Percentiles rank a stretch among this genome's conserved stretches.
Evolutionary conservation across 2,113 vertebrate species (phyloP).

Genomic region (Xyliphius kryptos): DNA sequence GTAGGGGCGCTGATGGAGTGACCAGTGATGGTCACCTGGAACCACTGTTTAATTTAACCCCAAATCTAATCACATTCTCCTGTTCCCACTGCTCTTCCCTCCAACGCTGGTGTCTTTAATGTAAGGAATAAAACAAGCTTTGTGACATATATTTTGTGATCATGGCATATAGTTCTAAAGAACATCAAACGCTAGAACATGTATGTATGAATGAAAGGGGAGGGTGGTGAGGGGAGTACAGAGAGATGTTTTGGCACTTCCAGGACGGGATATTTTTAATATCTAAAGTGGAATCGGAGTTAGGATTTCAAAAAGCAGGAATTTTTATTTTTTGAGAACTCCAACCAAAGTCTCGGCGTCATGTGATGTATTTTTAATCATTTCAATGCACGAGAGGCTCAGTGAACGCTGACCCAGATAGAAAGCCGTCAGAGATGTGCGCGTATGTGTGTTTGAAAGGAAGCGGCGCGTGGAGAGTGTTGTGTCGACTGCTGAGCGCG

Average conservation of each 20-base stretch:
- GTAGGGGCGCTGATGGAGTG: no score
- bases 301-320: background rate
- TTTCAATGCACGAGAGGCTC: constrained; percentile 50
- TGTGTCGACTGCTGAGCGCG: constrained; percentile 14
- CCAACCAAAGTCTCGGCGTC: background rate
- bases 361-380: constrained; percentile 42
- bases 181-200: background rate
- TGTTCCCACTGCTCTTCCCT: no score
- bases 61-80: no score
- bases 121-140: no score
- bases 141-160: constrained; percentile 47
- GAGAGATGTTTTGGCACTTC: background rate
- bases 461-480: background rate
- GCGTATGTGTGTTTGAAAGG: constrained; percentile 4
- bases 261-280: background rate
- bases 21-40: no score
- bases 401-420: constrained; percentile 54
- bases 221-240: background rate
- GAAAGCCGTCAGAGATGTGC: constrained; percentile 28
- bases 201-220: background rate
- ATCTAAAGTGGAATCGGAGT: background rate
- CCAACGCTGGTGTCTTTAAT: no score
- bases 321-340: background rate
- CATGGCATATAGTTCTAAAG: constrained; percentile 43
- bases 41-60: no score